Conservation (phyloP, 1,140 invertebrate species). For the Drosophila navojoa region DNA sequence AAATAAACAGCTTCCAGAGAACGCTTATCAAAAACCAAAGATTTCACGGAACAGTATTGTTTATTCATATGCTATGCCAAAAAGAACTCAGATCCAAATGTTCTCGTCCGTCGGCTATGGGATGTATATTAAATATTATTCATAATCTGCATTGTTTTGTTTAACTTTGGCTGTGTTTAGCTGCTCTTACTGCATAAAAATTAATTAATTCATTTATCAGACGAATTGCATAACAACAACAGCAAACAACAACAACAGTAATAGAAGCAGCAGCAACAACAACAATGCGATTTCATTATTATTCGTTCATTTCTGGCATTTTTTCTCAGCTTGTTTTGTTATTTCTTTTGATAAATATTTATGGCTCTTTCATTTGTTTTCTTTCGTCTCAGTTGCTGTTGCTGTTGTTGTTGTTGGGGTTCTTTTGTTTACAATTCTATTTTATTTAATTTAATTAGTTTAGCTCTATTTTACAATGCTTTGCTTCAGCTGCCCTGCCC, state of each 20-base stretch:
- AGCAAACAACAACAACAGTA: not conserved
- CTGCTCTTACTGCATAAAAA: slow-evolving; percentile 36
- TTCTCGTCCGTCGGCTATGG: not conserved
- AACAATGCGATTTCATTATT: slow-evolving; percentile 35
- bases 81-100: not conserved
- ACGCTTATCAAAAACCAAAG: not conserved
- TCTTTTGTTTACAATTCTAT: slow-evolving; percentile 55
- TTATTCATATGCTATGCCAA: not conserved
- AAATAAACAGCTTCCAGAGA: too few relatives aligned
- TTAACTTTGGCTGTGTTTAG: slow-evolving; percentile 20
- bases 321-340: slow-evolving; percentile 49
- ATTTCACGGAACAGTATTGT: not conserved
- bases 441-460: slow-evolving; percentile 79
- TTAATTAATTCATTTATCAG: slow-evolving; percentile 52
- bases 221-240: slow-evolving; percentile 38
- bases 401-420: not conserved
- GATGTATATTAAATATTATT: slow-evolving; percentile 26
- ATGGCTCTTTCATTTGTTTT: slow-evolving; percentile 55
- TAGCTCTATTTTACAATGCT: slow-evolving; percentile 62
- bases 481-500: slow-evolving; percentile 7
- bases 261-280: not conserved
- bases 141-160: slow-evolving; percentile 31
- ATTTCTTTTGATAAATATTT: slow-evolving; percentile 62
- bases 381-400: slow-evolving; percentile 26
- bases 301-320: slow-evolving; percentile 45